Conservation (phyloP, 2,888 invertebrate genomes). For the Megaustenia siamemsis region DNA sequence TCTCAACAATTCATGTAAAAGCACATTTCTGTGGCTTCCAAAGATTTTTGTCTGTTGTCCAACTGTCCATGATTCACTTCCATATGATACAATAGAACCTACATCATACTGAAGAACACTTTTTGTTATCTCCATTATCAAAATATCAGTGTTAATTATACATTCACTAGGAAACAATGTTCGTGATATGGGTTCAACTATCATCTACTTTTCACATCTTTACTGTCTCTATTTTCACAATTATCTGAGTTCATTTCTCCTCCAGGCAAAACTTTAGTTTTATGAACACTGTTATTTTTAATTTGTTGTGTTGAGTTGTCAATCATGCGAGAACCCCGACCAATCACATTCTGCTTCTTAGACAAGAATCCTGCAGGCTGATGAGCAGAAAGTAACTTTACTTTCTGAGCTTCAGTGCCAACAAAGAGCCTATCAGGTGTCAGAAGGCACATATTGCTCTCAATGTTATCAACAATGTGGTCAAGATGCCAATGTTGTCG, state of each 20-base stretch:
- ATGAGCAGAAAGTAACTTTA: not conserved
- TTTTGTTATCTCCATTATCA: too few relatives aligned
- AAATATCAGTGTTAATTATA: too few relatives aligned
- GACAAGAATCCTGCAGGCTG: constrained; percentile 1
- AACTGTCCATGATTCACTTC: too few relatives aligned
- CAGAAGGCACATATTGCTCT: constrained; percentile 38
- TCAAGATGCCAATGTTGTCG: constrained; percentile 85
- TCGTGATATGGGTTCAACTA: too few relatives aligned
- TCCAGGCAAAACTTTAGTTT: not conserved
- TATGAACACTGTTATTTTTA: not conserved
- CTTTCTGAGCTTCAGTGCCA: constrained; percentile 20
- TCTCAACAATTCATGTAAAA: too few relatives aligned
- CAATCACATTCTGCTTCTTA: constrained; percentile 12
- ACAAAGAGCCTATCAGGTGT: constrained; percentile 46
- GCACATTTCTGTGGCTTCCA: too few relatives aligned
- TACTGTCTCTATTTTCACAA: not conserved
- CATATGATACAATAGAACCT: too few relatives aligned
- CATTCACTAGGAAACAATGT: too few relatives aligned
- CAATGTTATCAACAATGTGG: constrained; percentile 70
- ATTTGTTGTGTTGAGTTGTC: not conserved
- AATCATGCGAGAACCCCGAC: not conserved
- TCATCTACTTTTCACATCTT: too few relatives aligned
- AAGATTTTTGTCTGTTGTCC: too few relatives aligned
- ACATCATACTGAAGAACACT: too few relatives aligned
- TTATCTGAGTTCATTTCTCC: not conserved